Percentiles rank a stretch among this genome's conserved stretches.
These are phyloP conservation scores for Trichogramma dendrolimi DNA, from an alignment of 2,888 invertebrate species.

Conservation along the genomic window DNA sequence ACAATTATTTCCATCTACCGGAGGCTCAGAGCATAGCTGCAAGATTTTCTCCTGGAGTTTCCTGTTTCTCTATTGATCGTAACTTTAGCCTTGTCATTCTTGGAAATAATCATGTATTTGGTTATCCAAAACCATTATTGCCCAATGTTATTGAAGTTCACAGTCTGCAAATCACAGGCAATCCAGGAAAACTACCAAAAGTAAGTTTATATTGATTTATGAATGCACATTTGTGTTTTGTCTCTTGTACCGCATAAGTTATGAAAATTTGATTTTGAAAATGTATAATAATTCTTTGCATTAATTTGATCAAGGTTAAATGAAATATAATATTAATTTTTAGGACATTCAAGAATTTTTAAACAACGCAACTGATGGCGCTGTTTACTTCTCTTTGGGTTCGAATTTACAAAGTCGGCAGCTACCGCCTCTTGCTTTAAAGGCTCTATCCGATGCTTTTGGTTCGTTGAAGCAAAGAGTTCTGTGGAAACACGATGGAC, in stretches of 20 bases:
- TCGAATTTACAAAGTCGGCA: conserved; percentile 50
- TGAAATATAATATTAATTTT: conserved; percentile 7
- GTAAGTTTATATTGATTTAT: conserved; percentile 27
- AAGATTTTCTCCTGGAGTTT: conserved; percentile 36
- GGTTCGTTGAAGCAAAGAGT: conserved; percentile 47
- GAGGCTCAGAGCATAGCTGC: conserved; percentile 39
- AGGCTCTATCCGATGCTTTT: conserved; percentile 44
- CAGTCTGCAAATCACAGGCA: conserved; percentile 40
- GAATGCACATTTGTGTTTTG: no score
- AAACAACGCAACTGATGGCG: conserved; percentile 44
- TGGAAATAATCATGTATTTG: conserved; percentile 45
- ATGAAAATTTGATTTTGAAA: no score
- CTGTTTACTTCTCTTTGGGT: conserved; percentile 51
- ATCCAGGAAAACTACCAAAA: conserved; percentile 33
- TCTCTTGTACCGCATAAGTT: no score
- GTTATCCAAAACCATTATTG: conserved; percentile 44
- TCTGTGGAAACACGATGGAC: conserved; percentile 48
- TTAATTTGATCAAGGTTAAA: no score
- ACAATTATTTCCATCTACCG: conserved; percentile 42
- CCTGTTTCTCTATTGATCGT: conserved; percentile 39
- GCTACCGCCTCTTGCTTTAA: conserved; percentile 41
- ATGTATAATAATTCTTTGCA: no score
- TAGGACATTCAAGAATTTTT: conserved; percentile 48
- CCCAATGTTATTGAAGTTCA: conserved; percentile 46
- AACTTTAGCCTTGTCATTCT: conserved; percentile 46